Percentiles rank a stretch among this genome's conserved stretches.
phyloP scores from a whole-genome alignment of 2,888 invertebrate genomes.

The Caenorhabditis angaria region DNA sequence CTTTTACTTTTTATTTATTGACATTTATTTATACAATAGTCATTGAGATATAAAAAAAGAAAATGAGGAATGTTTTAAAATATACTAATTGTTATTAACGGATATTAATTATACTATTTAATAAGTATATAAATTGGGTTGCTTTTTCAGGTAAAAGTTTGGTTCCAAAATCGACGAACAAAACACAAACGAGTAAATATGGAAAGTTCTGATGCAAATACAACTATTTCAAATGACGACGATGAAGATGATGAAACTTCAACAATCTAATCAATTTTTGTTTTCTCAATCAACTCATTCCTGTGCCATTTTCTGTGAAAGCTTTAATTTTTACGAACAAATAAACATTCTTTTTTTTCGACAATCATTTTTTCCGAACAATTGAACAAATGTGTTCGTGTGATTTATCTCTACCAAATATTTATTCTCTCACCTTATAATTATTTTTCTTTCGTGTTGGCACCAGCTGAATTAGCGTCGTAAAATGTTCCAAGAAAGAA shows the following conservation, averaged over 20 bases:
- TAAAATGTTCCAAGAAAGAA: too few species aligned
- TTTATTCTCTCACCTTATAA: background rate
- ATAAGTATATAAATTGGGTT: background rate
- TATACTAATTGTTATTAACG: background rate
- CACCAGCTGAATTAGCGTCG: background rate
- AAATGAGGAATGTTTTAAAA: too few species aligned
- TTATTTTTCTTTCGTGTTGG: background rate
- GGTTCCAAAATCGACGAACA: slow-evolving; percentile 71
- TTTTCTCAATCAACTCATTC: background rate
- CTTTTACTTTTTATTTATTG: slow-evolving; percentile 16
- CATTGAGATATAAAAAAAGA: too few species aligned
- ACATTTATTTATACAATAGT: background rate
- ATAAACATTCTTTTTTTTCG: too few species aligned
- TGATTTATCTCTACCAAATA: background rate
- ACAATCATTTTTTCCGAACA: background rate
- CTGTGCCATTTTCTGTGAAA: background rate
- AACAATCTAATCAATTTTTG: background rate
- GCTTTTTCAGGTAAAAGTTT: slow-evolving; percentile 70
- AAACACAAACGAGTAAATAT: slow-evolving; percentile 63
- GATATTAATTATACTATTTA: slow-evolving; percentile 8
- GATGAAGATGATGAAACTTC: slow-evolving; percentile 41
- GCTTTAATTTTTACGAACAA: background rate
- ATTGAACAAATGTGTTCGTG: background rate
- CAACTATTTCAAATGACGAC: slow-evolving; percentile 30
- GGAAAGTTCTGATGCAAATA: slow-evolving; percentile 13